Base-by-base conservation (phyloP, 1,140 invertebrate genomes). In the Bombyx mori region DNA sequence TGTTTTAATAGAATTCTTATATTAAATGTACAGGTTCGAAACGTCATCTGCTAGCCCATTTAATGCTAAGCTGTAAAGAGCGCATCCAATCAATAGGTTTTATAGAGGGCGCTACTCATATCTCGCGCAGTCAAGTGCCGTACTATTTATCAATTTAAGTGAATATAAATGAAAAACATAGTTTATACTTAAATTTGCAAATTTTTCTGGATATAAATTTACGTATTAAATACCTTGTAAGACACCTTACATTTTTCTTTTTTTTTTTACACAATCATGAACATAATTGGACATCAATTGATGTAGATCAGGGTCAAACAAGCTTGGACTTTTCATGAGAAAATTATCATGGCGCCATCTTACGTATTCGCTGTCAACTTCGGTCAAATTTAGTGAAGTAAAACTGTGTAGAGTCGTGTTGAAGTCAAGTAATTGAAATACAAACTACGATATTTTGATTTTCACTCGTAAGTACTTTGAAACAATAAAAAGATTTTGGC, bases 401-500 rank as follows among this genome's bases (percentile, higher is more conserved):
- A 78, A 77, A 76, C 78, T 75, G 67, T 74, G 63, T 63, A 60
- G 64, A 61, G 26, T 61, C 66, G 65, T 73, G 68, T 68, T 68
- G 71, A 69, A 60, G 64, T 60, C 71, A 63, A 73, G 68, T 67
- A 68, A 73, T 75, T 71, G 71, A 77, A 81, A 80, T 68, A 68
- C 60, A 50, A 64, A 66, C 71, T 71, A 65, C 69, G 72, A 68
- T 70, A 71, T 69, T 76, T 66, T 61, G 61, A 69, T 58, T 69
- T 65, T 73, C 75, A 79, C 74, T 67, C 71, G 79, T 82, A 81
- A 83, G 79, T 83, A 80, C 44, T 67, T 76, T 74, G 73, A 73
- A 74, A 77, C 68, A 35, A 73, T 61, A 58, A 55, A 64, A 63
- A 65, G 75, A 63, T 58, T 67, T 59, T 79, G 80, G 77, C 82